Evolutionary conservation across 2,888 invertebrate genomes (phyloP).

Genomic region (Trisateles emortualis): DNA sequence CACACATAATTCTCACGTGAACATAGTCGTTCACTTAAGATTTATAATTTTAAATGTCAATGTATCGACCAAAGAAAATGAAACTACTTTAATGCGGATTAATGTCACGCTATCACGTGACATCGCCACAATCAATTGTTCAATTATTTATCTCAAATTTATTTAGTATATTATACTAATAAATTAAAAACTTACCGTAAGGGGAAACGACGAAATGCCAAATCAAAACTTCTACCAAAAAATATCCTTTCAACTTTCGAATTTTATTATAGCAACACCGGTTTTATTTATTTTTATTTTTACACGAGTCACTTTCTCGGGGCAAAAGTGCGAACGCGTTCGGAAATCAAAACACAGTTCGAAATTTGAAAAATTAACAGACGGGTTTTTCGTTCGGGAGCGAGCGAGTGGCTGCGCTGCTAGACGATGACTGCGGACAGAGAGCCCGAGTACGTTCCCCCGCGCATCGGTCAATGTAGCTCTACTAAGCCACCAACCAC

Average conservation of each 20-base stretch:
- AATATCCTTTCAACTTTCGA: constrained; percentile 65
- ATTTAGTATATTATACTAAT: constrained; percentile 14
- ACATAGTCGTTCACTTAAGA: constrained; percentile 38
- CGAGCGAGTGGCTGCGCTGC: constrained; percentile 71
- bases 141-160: constrained; percentile 14
- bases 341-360: constrained; percentile 50
- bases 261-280: constrained; percentile 63
- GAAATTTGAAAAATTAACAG: constrained; percentile 45
- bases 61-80: constrained; percentile 55
- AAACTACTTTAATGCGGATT: constrained; percentile 51
- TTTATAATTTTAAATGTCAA: constrained; percentile 59
- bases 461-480: constrained; percentile 68
- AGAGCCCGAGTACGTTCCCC: constrained; percentile 69
- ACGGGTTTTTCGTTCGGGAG: constrained; percentile 40
- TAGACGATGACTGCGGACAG: constrained; percentile 72
- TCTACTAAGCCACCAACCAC: constrained; percentile 41
- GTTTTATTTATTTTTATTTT: constrained; percentile 43
- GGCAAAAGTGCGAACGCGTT: constrained; percentile 47
- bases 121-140: constrained; percentile 13
- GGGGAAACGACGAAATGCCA: constrained; percentile 59
- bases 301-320: constrained; percentile 71
- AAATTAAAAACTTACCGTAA: constrained; percentile 68
- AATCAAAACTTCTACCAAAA: constrained; percentile 53
- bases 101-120: constrained; percentile 52
- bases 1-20: constrained; percentile 52